Percentiles rank a stretch among this genome's conserved stretches.
These are phyloP conservation scores for Crotalus helleri DNA, from an alignment of 2,113 vertebrate genomes.

Conservation along the genomic window DNA sequence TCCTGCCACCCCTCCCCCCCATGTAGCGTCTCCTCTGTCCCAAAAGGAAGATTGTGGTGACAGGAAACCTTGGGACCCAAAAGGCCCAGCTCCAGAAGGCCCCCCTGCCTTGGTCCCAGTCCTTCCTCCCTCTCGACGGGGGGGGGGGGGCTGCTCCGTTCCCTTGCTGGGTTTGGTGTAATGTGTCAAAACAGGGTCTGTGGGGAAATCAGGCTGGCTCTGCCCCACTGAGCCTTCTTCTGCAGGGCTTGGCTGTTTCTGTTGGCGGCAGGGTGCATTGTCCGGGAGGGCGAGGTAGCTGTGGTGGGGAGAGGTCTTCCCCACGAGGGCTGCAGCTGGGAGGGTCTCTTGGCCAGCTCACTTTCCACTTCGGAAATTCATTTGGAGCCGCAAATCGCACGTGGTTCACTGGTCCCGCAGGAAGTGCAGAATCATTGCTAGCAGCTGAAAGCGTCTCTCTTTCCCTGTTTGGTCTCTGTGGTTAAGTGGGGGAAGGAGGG, in stretches of 20 bases:
- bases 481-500: no score
- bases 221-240: neutral
- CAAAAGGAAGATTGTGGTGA: neutral
- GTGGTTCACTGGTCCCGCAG: no score
- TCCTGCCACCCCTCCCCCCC: neutral
- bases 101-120: neutral
- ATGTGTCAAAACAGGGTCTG: neutral
- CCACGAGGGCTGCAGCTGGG: neutral
- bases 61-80: no score
- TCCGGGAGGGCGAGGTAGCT: neutral
- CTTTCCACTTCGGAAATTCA: neutral
- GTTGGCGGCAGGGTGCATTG: neutral
- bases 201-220: rapidly evolving
- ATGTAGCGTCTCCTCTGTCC: neutral
- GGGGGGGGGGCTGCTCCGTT: rapidly evolving
- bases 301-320: neutral
- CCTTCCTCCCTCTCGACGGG: no score
- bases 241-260: neutral
- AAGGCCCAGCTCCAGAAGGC: neutral
- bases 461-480: neutral
- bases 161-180: neutral
- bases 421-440: no score
- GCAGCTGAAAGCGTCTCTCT: neutral
- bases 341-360: neutral
- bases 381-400: no score